Base-by-base conservation (phyloP, 2,113 vertebrate genomes). In the Cynocephalus volans region DNA sequence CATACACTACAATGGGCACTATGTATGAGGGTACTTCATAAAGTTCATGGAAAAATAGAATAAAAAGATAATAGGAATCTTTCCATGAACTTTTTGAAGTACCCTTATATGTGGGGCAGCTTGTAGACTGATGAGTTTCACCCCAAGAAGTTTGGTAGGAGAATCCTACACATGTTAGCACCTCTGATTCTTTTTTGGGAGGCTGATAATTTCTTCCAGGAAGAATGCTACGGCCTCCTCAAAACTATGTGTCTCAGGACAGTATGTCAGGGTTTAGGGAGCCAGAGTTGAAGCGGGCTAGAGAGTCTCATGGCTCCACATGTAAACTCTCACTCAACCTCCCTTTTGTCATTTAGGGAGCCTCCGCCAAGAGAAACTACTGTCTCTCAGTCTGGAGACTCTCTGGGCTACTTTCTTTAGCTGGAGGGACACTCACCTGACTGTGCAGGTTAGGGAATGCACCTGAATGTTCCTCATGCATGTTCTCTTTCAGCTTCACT, bases 101-200 rank as follows among this genome's bases (percentile, higher is more conserved):
- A 4, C 4, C 3, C 41, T 41, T 4, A 41, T 41, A 41, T 6
- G 0, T 5, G n/a, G 45, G 33, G n/a, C 13, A 80, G 23, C 45
- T 73, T 17, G 33, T 12, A 58, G 6, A 18, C 24, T 76, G 24
- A 45, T 58, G 23, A 79, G 56, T 23, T 60, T n/a, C 24, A 50
- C 58, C 18, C 23, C 4, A 28, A 19, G 26, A 67, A 23, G 8
- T 24, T 21, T 0, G 4, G 15, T 12, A 28, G 56, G 31, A 93
- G 31, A 82, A 9, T 70, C 26, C 52, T 73, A 8, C 10, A 36
- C 8, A 15, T 24, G 24, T 54, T 56, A 75, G 15, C 18, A 56
- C 31, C 13, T 21, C 54, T 58, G 21, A 41, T 41, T 84, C 12
- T 21, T 19, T 65, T 72, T 17, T 45, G 26, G 80, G 23, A 50